A percentile compares a stretch with the other conserved stretches of the same genome.
Evolutionary conservation across 2,797 vertebrate species (phyloP).

Genomic region (Iguana delicatissima): DNA sequence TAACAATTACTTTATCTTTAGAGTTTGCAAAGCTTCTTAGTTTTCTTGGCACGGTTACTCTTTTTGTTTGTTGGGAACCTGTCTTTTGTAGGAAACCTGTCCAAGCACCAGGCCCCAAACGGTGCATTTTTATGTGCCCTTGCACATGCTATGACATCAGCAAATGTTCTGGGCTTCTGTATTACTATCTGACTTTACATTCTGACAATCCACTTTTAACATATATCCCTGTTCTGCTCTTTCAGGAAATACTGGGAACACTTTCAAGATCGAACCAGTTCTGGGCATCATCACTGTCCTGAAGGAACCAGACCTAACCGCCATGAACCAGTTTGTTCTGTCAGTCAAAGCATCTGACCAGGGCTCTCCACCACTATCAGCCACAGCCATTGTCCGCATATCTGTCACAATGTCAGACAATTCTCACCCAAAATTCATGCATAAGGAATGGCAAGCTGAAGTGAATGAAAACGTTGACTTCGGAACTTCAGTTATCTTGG

Average conservation of each 20-base stretch:
- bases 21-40: background rate
- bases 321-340: slow-evolving; percentile 92
- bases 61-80: background rate
- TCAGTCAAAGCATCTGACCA: slow-evolving; percentile 91
- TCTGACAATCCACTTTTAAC: slow-evolving; percentile 43
- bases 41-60: too few relatives aligned
- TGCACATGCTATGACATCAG: background rate
- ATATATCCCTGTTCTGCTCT: slow-evolving; percentile 64
- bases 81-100: background rate
- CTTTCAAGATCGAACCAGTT: slow-evolving; percentile 93
- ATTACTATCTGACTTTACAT: background rate
- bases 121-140: background rate
- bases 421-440: slow-evolving; percentile 91
- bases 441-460: slow-evolving; percentile 93
- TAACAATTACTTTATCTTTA: too few relatives aligned
- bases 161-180: background rate
- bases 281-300: slow-evolving; percentile 93
- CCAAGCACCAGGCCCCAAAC: background rate
- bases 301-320: slow-evolving; percentile 90
- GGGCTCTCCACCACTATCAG: slow-evolving; percentile 90
- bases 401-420: slow-evolving; percentile 95
- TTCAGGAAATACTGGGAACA: slow-evolving; percentile 92
- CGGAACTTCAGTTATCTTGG: slow-evolving; percentile 89
- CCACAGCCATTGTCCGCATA: slow-evolving; percentile 91
- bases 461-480: slow-evolving; percentile 89